Evolutionary conservation across 2,888 invertebrate genomes (phyloP).

Genomic region (Meteorus cinctellus): DNA sequence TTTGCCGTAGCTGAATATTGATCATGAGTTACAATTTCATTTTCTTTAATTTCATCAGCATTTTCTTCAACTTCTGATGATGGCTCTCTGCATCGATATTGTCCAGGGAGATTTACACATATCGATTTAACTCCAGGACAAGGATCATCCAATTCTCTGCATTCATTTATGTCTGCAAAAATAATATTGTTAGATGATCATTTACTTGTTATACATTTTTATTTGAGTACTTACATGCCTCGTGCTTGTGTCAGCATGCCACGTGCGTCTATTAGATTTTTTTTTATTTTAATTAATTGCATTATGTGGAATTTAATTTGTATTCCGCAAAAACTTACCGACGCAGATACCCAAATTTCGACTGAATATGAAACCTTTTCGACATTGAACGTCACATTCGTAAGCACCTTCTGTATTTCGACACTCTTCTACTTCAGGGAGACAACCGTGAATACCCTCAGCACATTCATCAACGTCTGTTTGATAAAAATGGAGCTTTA

Average conservation of each 20-base stretch:
- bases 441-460: conserved; percentile 77
- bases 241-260: conserved; percentile 40
- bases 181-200: conserved; percentile 10
- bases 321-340: conserved; percentile 59
- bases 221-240: conserved; percentile 46
- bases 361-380: conserved; percentile 62
- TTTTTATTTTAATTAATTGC: conserved; percentile 7
- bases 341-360: conserved; percentile 61
- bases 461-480: conserved; percentile 87
- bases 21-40: conserved; percentile 13
- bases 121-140: conserved; percentile 74
- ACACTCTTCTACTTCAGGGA: conserved; percentile 71
- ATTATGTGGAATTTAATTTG: conserved; percentile 5
- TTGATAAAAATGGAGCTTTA: conserved; percentile 10
- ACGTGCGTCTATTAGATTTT: conserved; percentile 40
- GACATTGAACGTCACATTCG: conserved; percentile 71
- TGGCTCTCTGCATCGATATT: conserved; percentile 74
- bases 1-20: neutral
- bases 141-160: conserved; percentile 66
- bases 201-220: neutral
- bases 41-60: conserved; percentile 26
- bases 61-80: neutral
- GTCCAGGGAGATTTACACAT: conserved; percentile 86
- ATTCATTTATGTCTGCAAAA: conserved; percentile 76
- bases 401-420: conserved; percentile 74